Conservation (phyloP, 2,888 invertebrate species). For the Augiades crinisus region DNA sequence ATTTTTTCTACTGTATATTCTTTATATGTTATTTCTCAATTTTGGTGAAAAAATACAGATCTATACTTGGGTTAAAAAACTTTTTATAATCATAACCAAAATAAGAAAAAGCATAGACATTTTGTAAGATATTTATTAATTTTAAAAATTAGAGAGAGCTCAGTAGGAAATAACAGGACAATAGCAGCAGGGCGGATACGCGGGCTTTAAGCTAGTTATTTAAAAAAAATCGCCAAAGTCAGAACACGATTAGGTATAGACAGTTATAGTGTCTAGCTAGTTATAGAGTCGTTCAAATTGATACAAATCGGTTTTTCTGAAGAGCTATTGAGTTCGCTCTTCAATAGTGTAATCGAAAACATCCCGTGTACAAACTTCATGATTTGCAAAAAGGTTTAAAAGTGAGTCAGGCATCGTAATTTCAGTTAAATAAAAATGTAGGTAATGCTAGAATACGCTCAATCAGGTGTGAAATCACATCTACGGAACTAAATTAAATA, state of each 20-base stretch:
- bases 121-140: too few relatives aligned
- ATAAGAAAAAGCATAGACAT: too few relatives aligned
- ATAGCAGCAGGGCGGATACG: too few relatives aligned
- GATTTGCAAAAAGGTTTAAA: constrained; percentile 21
- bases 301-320: constrained; percentile 18
- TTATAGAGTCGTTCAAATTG: constrained; percentile 22
- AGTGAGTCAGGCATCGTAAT: constrained; percentile 17
- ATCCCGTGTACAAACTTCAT: constrained; percentile 24
- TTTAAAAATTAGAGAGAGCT: too few relatives aligned
- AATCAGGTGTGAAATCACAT: constrained; percentile 66
- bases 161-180: too few relatives aligned
- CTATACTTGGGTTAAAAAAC: too few relatives aligned
- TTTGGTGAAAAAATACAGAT: too few relatives aligned
- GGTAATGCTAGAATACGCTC: constrained; percentile 19
- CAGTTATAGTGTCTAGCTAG: constrained; percentile 16
- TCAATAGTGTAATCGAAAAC: constrained; percentile 23
- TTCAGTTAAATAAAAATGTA: constrained; percentile 22
- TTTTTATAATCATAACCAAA: too few relatives aligned
- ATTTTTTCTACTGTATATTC: too few relatives aligned
- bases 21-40: too few relatives aligned
- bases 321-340: constrained; percentile 17
- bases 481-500: constrained; percentile 52
- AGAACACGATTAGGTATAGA: constrained; percentile 15
- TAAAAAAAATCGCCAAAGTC: constrained; percentile 2
- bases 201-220: too few relatives aligned